Evolutionary conservation across 2,113 vertebrate species (phyloP), one percentile per base, ranked within the genome.

Genomic region (Micronisus gabar): DNA sequence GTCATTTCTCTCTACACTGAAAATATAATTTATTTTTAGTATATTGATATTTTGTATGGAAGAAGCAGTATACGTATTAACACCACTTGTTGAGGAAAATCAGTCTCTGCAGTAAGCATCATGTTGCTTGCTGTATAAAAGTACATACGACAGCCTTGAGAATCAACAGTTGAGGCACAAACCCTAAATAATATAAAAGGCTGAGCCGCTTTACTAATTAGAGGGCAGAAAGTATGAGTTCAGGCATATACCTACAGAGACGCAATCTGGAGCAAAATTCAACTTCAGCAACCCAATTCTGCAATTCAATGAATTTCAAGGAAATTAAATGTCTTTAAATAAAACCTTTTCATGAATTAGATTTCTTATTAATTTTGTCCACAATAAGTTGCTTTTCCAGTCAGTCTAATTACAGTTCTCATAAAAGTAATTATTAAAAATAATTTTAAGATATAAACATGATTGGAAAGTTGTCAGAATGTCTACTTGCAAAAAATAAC

Each of bases 11-110:
- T 43, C 62, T 72, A 38, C 13, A 65, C 5, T 75, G 47, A 90
- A 94, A 81, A 72, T 32, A 48, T 7, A 29, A 65, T 41, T 63
- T 81, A 52, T 75, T 76, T 83, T 80, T 85, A 68, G 41, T 11
- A 43, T 36, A 43, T 21, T 80, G 74, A 14, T 82, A 88, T 53
- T 92, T 82, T 66, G 45, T 53, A 86, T 34, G 14, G 79, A 68
- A 80, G 48, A 72, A 0, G 0, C 34, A 43, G 30, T 43, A 48
- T 17, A 68, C 0, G 0, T 6, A 55, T 58, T 93, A 82, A 89
- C 22, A 63, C 4, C 22, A 72, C 0, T 1, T 25, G 17, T 45
- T 74, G 52, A 81, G 53, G 20, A 79, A 93, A 94, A 59, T 71
- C 41, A 45, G 32, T 55, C 38, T 40, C 79, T 81, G 48, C 34